Conservation (phyloP, 2,888 invertebrate genomes). For the Pyrrhia umbra region DNA sequence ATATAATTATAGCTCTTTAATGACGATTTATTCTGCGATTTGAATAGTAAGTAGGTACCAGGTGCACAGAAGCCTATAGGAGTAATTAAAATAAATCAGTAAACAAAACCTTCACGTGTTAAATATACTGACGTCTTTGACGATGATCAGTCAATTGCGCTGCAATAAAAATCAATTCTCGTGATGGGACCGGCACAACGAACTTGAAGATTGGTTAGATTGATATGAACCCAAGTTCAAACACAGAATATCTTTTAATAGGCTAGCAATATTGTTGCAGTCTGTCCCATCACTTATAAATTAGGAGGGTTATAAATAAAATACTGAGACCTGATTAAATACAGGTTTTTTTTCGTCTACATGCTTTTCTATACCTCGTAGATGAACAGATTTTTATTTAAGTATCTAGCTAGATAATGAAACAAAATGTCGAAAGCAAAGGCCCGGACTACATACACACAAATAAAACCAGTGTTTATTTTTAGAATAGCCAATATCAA, state of each 20-base stretch:
- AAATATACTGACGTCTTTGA: constrained; percentile 1
- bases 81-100: background rate
- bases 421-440: no score
- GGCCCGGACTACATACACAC: no score
- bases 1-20: no score
- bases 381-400: no score
- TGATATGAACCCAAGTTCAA: constrained; percentile 45
- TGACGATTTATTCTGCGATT: background rate
- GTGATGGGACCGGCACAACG: constrained; percentile 11
- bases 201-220: constrained; percentile 35
- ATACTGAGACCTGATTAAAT: background rate
- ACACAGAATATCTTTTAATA: background rate
- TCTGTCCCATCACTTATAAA: background rate
- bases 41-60: no score
- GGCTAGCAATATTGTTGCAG: background rate
- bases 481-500: constrained; percentile 28
- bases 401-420: no score
- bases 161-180: constrained; percentile 45
- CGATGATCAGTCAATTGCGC: constrained; percentile 32
- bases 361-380: no score
- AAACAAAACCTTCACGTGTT: constrained; percentile 22
- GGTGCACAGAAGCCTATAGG: no score
- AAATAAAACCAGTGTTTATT: constrained; percentile 8
- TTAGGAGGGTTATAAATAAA: background rate
- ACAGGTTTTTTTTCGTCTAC: no score